Base-by-base conservation (phyloP, 1,140 invertebrate genomes). In the Drosophila oshimai region DNA sequence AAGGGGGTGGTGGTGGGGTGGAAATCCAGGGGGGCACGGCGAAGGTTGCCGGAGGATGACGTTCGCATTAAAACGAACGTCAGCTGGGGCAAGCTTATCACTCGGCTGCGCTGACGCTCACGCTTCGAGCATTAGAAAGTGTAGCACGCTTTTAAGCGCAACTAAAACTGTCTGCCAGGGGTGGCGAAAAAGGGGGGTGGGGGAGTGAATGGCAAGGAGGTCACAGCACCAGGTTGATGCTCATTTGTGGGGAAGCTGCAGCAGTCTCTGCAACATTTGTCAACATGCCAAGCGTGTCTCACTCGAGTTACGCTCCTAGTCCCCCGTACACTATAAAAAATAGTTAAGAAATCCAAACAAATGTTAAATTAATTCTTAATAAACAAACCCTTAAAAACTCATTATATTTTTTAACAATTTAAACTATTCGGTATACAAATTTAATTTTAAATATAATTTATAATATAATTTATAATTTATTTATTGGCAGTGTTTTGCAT, bases 31-130 rank as follows among this genome's bases (percentile, higher is more conserved):
- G 10, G 42, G 33, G 17, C 9, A 20, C 37, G 26, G 4, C 26
- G 15, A 20, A 37, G 34, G 20, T 37, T 36, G 57, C 76, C n/a
- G 42, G 13, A 31, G 51, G 54, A 84, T 79, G 80, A 84, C 80
- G 57, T 72, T 72, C 71, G 75, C 80, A 84, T 84, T 86, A 86
- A 86, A 86, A 86, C 81, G 71, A 86, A 86, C 74, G 80, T 87
- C 80, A 86, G 65, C 29, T 75, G 60, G 44, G 71, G 71, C 54
- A 49, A 55, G 74, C 79, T 84, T 84, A 84, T 84, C 80, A 81
- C 77, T 81, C 77, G 72, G 39, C 50, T 50, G 36, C 68, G 37
- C 64, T 51, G 62, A 33, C 39, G 26, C 53, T 46, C 44, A 31
- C 60, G 61, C 61, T 65, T 49, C 64, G 80, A 58, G 71, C 80